A percentile compares a stretch with the other conserved stretches of the same genome.
phyloP scores from a whole-genome alignment of 2,888 invertebrate genomes.

The Antheraea assamensis region DNA sequence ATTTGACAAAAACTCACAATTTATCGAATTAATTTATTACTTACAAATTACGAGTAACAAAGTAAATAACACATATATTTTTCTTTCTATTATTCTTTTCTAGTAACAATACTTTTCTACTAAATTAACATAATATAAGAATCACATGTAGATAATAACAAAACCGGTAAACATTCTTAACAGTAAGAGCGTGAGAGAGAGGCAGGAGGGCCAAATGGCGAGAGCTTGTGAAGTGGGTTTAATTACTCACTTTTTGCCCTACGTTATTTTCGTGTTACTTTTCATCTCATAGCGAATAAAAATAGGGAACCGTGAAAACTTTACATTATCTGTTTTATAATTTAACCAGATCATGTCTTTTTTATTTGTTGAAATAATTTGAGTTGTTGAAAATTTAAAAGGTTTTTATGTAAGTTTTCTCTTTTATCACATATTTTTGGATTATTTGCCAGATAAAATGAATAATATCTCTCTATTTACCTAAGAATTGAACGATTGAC shows the following conservation, averaged over 20 bases:
- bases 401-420: background rate
- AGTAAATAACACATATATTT: background rate
- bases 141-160: background rate
- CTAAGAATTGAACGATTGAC: no score
- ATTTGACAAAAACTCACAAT: background rate
- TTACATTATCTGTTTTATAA: no score
- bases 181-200: conserved; percentile 34
- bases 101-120: background rate
- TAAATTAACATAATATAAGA: background rate
- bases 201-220: conserved; percentile 50
- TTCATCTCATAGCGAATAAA: conserved; percentile 31
- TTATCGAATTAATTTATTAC: background rate
- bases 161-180: background rate
- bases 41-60: background rate
- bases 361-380: background rate
- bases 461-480: no score
- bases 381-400: background rate
- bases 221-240: conserved; percentile 56
- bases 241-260: conserved; percentile 53
- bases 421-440: background rate
- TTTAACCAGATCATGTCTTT: background rate
- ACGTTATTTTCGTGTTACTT: conserved; percentile 48
- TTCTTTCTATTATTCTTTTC: background rate
- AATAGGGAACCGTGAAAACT: conserved; percentile 11
- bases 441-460: no score